These are phyloP conservation scores for Lepidocyrtoides sp. DNA, from an alignment of 2,888 invertebrate species.

Conservation along the genomic window DNA sequence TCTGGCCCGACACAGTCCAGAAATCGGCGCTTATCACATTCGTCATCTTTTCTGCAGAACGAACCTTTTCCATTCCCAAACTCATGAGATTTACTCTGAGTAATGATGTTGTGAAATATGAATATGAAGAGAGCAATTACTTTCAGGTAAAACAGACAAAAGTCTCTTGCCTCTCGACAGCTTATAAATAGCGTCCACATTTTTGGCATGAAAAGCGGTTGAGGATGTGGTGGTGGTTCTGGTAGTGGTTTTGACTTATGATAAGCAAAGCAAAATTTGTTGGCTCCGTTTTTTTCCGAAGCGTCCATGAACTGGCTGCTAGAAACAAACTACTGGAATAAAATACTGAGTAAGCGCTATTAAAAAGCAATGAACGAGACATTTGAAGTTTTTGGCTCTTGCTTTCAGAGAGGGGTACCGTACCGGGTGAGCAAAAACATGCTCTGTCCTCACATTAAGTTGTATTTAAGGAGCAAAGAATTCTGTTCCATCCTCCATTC, in stretches of 20 bases:
- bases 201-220: neutral
- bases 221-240: neutral
- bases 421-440: neutral
- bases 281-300: neutral
- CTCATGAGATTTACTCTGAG: neutral
- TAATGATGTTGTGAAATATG: neutral
- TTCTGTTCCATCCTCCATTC: neutral
- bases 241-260: neutral
- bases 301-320: neutral
- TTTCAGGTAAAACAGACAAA: slow-evolving; percentile 3
- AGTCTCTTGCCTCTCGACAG: neutral
- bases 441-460: no score
- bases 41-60: neutral
- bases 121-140: neutral
- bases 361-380: neutral
- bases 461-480: neutral
- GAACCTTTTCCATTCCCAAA: neutral
- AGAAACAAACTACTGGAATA: neutral
- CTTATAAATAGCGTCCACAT: slow-evolving; percentile 17
- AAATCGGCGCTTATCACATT: slow-evolving; percentile 34
- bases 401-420: neutral
- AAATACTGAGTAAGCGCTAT: neutral
- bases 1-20: neutral
- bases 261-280: neutral
- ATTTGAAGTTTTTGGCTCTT: neutral